These are phyloP conservation scores for Grammomys surdaster DNA, from an alignment of 2,113 vertebrate species.

Conservation along the genomic window DNA sequence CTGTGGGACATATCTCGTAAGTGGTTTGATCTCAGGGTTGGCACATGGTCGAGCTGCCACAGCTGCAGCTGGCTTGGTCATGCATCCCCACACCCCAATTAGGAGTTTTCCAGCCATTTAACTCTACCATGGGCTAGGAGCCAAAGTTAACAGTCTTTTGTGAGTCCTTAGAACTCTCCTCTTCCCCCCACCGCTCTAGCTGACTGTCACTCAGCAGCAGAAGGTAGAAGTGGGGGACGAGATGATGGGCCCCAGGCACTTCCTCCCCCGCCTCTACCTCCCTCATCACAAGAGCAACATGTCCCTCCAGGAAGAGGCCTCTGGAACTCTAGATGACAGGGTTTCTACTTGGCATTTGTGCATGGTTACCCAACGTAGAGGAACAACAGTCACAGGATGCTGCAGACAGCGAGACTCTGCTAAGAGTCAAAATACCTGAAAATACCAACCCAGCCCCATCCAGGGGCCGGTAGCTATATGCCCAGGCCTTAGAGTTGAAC, in stretches of 20 bases:
- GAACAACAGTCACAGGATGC: not conserved
- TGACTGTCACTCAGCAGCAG: not conserved
- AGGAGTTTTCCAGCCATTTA: conserved; percentile 36
- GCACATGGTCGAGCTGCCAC: not conserved
- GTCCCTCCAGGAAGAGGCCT: not conserved
- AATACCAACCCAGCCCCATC: not conserved
- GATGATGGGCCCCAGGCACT: not conserved
- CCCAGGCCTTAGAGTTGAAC: not conserved
- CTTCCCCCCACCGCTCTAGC: not conserved
- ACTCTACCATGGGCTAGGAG: not conserved
- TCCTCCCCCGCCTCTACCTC: not conserved
- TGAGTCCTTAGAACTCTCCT: not conserved
- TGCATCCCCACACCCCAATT: rapidly evolving
- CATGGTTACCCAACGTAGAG: not conserved
- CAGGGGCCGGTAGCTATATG: not conserved
- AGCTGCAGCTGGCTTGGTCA: not conserved
- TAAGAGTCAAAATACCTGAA: too few relatives aligned
- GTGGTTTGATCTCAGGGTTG: not conserved
- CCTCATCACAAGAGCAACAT: not conserved
- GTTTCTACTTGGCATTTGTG: not conserved
- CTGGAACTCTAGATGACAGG: not conserved
- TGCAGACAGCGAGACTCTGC: not conserved
- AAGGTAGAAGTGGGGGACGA: not conserved
- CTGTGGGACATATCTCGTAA: not conserved
- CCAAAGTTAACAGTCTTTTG: conserved; percentile 39